Percentiles rank a stretch among this genome's conserved stretches.
These are phyloP conservation scores for Osmerus mordax DNA, from an alignment of 2,113 vertebrate species.

Conservation along the genomic window DNA sequence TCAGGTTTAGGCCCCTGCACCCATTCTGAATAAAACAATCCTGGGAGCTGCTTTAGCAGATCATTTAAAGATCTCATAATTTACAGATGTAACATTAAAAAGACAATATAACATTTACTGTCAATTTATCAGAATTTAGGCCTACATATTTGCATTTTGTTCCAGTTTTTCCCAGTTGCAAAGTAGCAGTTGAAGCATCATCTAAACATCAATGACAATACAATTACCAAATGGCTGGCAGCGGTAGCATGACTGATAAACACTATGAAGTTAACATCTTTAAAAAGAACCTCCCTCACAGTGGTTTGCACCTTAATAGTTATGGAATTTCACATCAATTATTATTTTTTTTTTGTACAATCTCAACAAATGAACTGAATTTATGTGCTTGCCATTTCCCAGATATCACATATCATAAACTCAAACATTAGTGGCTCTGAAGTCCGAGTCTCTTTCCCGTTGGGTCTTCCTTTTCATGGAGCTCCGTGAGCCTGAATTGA, in stretches of 20 bases:
- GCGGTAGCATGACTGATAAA: no score
- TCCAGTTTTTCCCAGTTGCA: no score
- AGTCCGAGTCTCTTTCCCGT: conserved; percentile 27
- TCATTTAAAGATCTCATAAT: background rate
- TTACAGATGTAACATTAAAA: background rate
- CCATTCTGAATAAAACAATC: background rate
- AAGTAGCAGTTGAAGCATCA: no score
- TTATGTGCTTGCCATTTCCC: background rate
- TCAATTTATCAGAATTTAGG: no score
- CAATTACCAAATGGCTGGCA: no score
- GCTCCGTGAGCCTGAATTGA: conserved; percentile 52
- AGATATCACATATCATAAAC: background rate
- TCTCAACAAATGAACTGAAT: background rate
- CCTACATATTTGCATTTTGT: no score
- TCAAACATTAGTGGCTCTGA: conserved; percentile 54
- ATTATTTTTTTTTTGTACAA: background rate
- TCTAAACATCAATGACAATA: no score
- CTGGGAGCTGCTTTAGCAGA: background rate
- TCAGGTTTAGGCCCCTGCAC: background rate
- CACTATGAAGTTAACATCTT: no score
- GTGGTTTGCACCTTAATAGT: no score
- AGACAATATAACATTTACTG: background rate
- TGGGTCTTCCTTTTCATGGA: conserved; percentile 18
- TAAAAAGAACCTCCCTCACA: no score
- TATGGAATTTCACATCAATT: no score